Percentiles rank a stretch among this genome's conserved stretches.
These are phyloP conservation scores for Habroteleia sp. DNA, from an alignment of 2,888 invertebrate genomes.

Conservation along the genomic window DNA sequence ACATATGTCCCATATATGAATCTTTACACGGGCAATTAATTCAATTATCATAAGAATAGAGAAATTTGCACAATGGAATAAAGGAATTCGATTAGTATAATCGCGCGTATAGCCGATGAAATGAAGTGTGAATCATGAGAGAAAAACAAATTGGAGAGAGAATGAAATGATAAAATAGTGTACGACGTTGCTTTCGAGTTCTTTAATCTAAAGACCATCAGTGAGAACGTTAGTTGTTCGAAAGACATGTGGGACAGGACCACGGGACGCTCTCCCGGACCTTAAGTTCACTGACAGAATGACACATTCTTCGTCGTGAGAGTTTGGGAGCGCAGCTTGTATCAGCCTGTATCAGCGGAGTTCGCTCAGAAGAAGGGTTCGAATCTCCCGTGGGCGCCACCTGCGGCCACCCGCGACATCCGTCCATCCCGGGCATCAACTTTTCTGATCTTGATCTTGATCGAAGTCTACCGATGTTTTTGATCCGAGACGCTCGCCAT, in stretches of 20 bases:
- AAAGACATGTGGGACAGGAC: slow-evolving; percentile 70
- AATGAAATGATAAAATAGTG: slow-evolving; percentile 50
- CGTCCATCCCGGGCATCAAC: slow-evolving; percentile 70
- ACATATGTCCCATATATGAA: no score
- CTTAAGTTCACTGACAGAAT: slow-evolving; percentile 79
- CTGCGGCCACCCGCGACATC: slow-evolving; percentile 78
- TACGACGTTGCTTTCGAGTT: slow-evolving; percentile 51
- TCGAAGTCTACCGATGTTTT: slow-evolving; percentile 72
- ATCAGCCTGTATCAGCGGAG: slow-evolving; percentile 69
- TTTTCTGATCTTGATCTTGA: slow-evolving; percentile 75
- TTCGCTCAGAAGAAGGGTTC: slow-evolving; percentile 72
- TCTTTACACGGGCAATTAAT: no score
- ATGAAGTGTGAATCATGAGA: slow-evolving; percentile 50
- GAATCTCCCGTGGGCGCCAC: slow-evolving; percentile 76
- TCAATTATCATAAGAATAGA: slow-evolving; percentile 33
- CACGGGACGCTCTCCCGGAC: slow-evolving; percentile 69
- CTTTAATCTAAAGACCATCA: slow-evolving; percentile 61
- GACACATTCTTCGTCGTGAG: slow-evolving; percentile 79
- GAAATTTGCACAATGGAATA: slow-evolving; percentile 25
- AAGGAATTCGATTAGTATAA: slow-evolving; percentile 47
- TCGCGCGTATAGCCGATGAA: slow-evolving; percentile 49
- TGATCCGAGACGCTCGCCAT: slow-evolving; percentile 67
- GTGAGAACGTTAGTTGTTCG: slow-evolving; percentile 65
- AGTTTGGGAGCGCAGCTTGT: slow-evolving; percentile 74
- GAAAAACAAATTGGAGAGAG: slow-evolving; percentile 32